Base-by-base conservation (phyloP, 2,888 invertebrate genomes). In the Drosophila austrosaltans region DNA sequence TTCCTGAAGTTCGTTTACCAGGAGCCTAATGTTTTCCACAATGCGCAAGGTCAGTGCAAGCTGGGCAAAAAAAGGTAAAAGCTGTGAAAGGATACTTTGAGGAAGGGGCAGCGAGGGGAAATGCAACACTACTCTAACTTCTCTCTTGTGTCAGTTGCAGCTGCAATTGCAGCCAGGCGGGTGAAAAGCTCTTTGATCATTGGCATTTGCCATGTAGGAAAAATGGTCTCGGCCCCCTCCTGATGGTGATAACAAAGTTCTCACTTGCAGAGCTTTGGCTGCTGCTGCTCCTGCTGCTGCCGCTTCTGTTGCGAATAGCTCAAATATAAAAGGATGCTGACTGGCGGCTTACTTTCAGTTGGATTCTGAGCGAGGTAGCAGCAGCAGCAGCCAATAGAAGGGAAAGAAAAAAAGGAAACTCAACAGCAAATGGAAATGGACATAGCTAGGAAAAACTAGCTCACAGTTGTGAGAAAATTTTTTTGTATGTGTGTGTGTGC, bases 11-110 rank as follows among this genome's bases (percentile, higher is more conserved):
- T 88, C 57, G 65, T 20, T 12, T 60, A 66, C 72, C 85, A 71
- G 86, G 87, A 69, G 48, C 36, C 66, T 71, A 84, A 89, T 82
- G 80, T 74, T 62, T 62, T 63, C 69, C 82, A 80, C 72, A 84
- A 70, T 86, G 89, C 87, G 87, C 87, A 87, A 87, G 87, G 87
- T 89, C 87, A 89, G 87, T 87, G 87, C 89, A 89, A 79, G 86
- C 81, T 89, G 85, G 63, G 7, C 8, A 8, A 48, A 48, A 48
- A 72, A 75, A 83, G 84, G 72, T 78, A 69, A 63, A 76, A 70
- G 79, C 72, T 78, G 82, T 48, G 25, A 25, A 10, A 48, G 48
- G 22, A 42, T 42, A 16, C 42, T 16, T 16, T 16, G 42, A 63
- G 69, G 79, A 76, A 76, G 76, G 59, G 22, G 36, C 36, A 36